These are phyloP conservation scores for Artibeus jamaicensis DNA, from an alignment of 2,797 vertebrate species.

Conservation along the genomic window DNA sequence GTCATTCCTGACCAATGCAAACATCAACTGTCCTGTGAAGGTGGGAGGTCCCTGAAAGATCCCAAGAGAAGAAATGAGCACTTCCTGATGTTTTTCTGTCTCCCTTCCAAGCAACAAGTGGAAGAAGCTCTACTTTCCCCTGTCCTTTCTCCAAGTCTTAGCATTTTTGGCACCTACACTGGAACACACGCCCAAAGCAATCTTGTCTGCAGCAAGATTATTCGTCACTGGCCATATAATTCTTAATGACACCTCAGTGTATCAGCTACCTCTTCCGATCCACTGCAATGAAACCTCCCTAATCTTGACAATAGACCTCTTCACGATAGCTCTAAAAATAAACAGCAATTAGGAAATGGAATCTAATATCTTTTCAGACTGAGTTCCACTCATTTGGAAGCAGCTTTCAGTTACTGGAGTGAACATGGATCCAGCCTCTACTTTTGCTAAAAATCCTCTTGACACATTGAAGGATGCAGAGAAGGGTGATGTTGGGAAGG, in stretches of 20 bases:
- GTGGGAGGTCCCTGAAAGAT: constrained; percentile 51
- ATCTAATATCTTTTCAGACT: background rate
- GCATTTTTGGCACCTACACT: constrained; percentile 46
- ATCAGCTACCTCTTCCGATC: background rate
- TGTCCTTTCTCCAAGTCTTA: constrained; percentile 39
- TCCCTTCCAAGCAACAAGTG: constrained; percentile 43
- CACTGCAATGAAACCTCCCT: background rate
- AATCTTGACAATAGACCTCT: constrained; percentile 4
- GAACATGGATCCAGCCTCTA: background rate
- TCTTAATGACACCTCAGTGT: constrained; percentile 26
- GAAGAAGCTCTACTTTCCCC: constrained; percentile 50
- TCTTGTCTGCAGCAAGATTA: constrained; percentile 17
- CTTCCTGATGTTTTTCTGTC: constrained; percentile 59
- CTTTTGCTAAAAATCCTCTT: constrained; percentile 5
- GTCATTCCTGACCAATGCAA: background rate
- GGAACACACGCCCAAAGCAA: constrained; percentile 42
- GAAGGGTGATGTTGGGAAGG: background rate
- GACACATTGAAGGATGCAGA: background rate
- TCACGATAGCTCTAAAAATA: background rate
- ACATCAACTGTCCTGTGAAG: background rate
- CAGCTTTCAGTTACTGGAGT: background rate
- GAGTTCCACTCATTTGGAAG: background rate
- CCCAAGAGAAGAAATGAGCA: constrained; percentile 46
- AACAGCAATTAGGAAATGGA: background rate
- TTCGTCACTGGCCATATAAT: constrained; percentile 5